Evolutionary conservation across 2,113 vertebrate genomes (phyloP), one percentile per base, ranked within the genome.

Genomic region (Tinamus guttatus): DNA sequence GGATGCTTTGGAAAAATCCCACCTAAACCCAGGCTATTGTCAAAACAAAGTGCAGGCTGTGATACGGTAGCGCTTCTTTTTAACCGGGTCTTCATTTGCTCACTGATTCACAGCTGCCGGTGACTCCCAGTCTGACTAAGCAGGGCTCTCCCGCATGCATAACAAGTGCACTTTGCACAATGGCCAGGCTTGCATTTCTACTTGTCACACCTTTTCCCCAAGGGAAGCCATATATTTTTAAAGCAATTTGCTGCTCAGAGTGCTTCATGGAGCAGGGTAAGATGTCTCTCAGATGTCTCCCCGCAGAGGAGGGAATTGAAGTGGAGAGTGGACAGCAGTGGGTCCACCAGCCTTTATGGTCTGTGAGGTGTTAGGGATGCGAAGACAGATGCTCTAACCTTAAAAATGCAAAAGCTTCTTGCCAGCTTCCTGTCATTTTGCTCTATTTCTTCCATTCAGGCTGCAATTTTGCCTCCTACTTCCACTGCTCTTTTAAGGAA

Each of bases 41-140:
- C 95, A 95, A 94, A 97, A 97, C 93, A 95, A 88, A 94, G 58
- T 27, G 56, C 81, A 52, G 80, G 77, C 93, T 97, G 83, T 94
- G 96, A 95, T 94, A 93, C 95, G 86, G 83, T 85, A 83, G 85
- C 24, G 45, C 83, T 90, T 86, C 83, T 89, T 95, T 69, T 67
- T 83, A 81, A 80, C 60, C 81, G 94, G 85, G 52, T 88, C 68
- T 59, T 78, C 86, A 86, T 78, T 92, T 90, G 93, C 32, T n/a
- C 1, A 32, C 94, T 97, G 90, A 96, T 93, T 97, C 95, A 97
- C 69, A 88, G 80, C 73, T 74, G 60, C 9, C 77, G 87, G 92
- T 54, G 81, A 88, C 80, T 92, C 95, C 83, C 73, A 71, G 88
- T 90, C 5, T 24, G 75, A 79, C 83, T 70, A 63, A 95, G 85